Evolutionary conservation across 2,113 vertebrate species (phyloP), one percentile per base, ranked within the genome.

Genomic region (Candoia aspera): DNA sequence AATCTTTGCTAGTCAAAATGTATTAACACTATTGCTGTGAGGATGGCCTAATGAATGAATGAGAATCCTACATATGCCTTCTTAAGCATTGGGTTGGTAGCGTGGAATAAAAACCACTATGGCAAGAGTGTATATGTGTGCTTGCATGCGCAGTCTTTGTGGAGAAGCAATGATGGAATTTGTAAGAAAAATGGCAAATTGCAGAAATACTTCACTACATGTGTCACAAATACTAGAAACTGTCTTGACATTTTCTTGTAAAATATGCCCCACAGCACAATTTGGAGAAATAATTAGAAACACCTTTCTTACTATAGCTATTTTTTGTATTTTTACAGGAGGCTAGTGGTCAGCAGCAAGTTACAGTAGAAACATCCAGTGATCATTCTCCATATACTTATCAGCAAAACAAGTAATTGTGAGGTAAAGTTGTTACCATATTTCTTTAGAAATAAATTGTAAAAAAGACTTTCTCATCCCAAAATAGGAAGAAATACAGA

Each of bases 331-430:
- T 90, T 97, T 97, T 94, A 94, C 97, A 99, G 99, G 99, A 99
- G 95, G 98, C 99, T 91, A 98, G 98, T 95, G 97, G 98, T 95
- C 98, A 99, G 93, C 98, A 99, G 68, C 99, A 98, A 96, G 98
- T 98, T 96, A 96, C 98, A 93, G 98, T 99, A 96, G 99, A 99
- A 94, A 98, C 99, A 13, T 98, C 98, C 94, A 98, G 97, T 96
- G 99, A 99, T 96, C 99, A 98, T 97, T 99, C 99, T 97, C 98
- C 99, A 23, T 99, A 99, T 92, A 97, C 98, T 57, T 99, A 99
- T 97, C 99, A 99, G 97, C 99, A 99, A 97, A 98, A 98, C 97
- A 99, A 99, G 98, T 99, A 99, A 98, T 96, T 97, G 97, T 96
- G 97, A 98, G 98, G 98, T 98, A 98, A 94, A 55, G 97, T 93